Conservation (phyloP, 2,113 vertebrate genomes). For the Ailurus styani region DNA sequence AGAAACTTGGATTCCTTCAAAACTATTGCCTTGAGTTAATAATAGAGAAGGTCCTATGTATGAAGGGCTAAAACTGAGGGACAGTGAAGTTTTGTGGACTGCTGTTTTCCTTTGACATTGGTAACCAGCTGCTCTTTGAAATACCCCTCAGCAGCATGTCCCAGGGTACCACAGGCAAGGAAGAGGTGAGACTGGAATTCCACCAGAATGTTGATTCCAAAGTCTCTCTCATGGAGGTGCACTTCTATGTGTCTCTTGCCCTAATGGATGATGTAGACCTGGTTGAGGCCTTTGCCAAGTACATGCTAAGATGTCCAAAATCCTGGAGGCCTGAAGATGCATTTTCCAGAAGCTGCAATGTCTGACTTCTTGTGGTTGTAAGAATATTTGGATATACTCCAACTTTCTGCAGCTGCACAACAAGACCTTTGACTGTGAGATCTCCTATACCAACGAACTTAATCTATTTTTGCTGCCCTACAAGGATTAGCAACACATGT, state of each 20-base stretch:
- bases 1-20: conserved; percentile 92
- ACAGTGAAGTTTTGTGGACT: conserved; percentile 90
- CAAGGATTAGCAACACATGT: conserved; percentile 95
- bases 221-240: conserved; percentile 93
- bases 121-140: conserved; percentile 89
- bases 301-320: conserved; percentile 91
- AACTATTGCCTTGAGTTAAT: conserved; percentile 88
- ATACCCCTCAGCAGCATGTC: conserved; percentile 92
- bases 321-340: conserved; percentile 90
- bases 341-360: conserved; percentile 94
- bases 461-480: conserved; percentile 94
- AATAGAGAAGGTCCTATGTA: conserved; percentile 87
- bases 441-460: conserved; percentile 91
- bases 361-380: conserved; percentile 90
- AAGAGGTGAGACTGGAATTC: conserved; percentile 93
- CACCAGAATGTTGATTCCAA: conserved; percentile 93
- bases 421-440: conserved; percentile 95
- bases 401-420: conserved; percentile 92
- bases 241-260: conserved; percentile 91
- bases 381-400: conserved; percentile 92
- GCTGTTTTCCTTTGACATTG: conserved; percentile 89
- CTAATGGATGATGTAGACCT: conserved; percentile 89
- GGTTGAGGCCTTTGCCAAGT: conserved; percentile 92
- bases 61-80: conserved; percentile 95
- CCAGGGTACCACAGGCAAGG: conserved; percentile 93